Percentiles rank a stretch among this genome's conserved stretches.
phyloP scores from a whole-genome alignment of 2,113 vertebrate species.

The Apodemus sylvaticus region DNA sequence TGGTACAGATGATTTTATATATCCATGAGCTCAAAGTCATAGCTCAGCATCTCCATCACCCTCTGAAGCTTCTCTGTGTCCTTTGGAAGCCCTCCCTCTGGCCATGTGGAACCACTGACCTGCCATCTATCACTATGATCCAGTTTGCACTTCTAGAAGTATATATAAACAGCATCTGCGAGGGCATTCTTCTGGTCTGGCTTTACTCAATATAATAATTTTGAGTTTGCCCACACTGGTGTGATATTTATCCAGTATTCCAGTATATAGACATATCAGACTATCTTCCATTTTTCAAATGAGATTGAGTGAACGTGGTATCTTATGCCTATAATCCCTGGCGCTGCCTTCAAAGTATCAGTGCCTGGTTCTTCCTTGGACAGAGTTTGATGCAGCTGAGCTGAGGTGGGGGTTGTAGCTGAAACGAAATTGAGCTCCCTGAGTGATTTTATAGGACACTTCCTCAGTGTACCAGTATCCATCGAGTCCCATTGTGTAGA shows the following conservation, averaged over 20 bases:
- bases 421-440: not conserved
- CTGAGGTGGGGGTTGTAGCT: not conserved
- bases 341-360: not conserved
- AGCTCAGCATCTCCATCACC: not conserved
- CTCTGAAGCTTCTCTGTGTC: not conserved
- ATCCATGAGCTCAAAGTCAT: not conserved
- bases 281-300: not conserved
- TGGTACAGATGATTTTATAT: not conserved
- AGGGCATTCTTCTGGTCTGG: not conserved
- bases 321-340: not conserved
- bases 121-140: not conserved
- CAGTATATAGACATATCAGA: not conserved
- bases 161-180: not conserved
- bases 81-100: not conserved
- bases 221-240: not conserved
- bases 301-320: too few species aligned
- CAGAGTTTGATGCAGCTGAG: not conserved
- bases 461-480: not conserved
- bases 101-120: not conserved
- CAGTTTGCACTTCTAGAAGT: not conserved
- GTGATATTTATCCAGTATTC: not conserved
- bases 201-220: not conserved
- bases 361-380: not conserved
- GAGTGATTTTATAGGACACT: not conserved
- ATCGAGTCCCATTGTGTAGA: not conserved